A percentile compares a stretch with the other conserved stretches of the same genome.
These are phyloP conservation scores for Leptinotarsa peninsularis DNA, from an alignment of 2,888 invertebrate species.

Conservation along the genomic window DNA sequence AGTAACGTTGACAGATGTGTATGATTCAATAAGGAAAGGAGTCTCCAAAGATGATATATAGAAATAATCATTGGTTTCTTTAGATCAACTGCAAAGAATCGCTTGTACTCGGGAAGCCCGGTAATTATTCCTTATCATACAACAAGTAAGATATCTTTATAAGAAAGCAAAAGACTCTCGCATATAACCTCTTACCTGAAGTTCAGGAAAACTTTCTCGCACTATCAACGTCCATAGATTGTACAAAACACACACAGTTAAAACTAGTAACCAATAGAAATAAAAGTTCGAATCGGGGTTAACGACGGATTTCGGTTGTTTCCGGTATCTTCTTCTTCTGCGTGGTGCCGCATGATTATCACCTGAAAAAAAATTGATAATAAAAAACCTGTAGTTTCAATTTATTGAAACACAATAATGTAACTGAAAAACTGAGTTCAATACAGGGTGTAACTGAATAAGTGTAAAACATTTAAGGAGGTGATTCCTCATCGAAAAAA, in stretches of 20 bases:
- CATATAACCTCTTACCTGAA: conserved; percentile 69
- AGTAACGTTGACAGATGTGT: no score
- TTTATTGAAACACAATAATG: no score
- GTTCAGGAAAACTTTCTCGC: conserved; percentile 92
- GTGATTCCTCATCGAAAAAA: no score
- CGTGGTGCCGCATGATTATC: conserved; percentile 65
- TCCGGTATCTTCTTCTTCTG: conserved; percentile 76
- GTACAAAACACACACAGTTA: conserved; percentile 91
- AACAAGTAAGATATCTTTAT: neutral
- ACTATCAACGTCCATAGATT: conserved; percentile 97
- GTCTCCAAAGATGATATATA: no score
- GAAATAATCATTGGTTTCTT: no score
- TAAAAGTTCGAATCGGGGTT: conserved; percentile 97
- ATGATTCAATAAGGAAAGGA: no score
- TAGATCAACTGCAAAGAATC: no score
- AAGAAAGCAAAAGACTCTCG: neutral
- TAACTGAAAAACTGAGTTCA: no score
- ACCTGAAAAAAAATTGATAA: conserved; percentile 48
- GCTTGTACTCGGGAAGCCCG: no score
- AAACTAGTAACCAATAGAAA: conserved; percentile 93
- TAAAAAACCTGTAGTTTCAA: neutral
- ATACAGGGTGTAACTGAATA: no score
- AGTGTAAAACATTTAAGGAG: no score
- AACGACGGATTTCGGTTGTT: conserved; percentile 84
- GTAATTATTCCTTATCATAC: neutral